Conservation (phyloP, 2,888 invertebrate genomes). For the Plebejus argus region DNA sequence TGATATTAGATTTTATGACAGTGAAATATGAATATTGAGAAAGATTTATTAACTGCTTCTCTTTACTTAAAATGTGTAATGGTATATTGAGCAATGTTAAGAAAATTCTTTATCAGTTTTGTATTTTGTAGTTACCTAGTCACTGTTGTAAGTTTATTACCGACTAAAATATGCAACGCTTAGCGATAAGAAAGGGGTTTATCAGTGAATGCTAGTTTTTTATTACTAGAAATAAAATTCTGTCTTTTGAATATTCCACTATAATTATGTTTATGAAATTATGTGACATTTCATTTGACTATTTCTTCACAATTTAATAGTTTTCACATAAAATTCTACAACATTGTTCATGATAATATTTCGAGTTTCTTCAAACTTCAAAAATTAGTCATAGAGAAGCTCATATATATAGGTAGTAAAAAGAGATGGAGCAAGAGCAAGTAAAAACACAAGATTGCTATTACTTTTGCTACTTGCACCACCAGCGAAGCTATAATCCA, state of each 20-base stretch:
- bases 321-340: neutral
- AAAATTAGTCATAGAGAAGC: too few species aligned
- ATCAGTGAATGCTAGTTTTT: neutral
- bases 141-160: slow-evolving; percentile 11
- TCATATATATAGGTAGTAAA: too few species aligned
- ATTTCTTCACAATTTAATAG: neutral
- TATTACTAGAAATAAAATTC: slow-evolving; percentile 2
- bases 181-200: neutral
- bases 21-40: too few species aligned
- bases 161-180: neutral
- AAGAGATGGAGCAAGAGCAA: too few species aligned
- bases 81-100: neutral
- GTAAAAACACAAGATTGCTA: neutral
- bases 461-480: neutral
- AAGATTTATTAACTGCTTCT: neutral
- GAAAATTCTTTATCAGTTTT: neutral
- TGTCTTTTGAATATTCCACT: neutral
- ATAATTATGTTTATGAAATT: neutral
- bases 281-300: neutral
- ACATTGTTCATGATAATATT: neutral
- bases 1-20: neutral
- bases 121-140: neutral
- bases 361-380: too few species aligned
- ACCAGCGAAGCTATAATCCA: neutral
- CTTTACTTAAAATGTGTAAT: neutral